Conservation (phyloP, 2,888 invertebrate species). For the Julus scanicus region DNA sequence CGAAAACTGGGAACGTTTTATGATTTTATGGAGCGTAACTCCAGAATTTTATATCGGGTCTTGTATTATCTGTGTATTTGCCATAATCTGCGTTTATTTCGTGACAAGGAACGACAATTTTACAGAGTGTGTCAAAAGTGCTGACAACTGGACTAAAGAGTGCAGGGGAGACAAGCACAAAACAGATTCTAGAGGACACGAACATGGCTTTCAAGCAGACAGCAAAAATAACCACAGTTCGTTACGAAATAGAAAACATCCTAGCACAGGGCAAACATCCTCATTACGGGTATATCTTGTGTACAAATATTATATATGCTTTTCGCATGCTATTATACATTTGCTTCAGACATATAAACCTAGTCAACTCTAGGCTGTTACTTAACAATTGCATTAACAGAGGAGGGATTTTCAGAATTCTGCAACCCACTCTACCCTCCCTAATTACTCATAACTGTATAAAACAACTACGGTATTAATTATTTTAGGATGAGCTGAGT, state of each 20-base stretch:
- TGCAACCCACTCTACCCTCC: too few species aligned
- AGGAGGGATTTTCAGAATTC: too few species aligned
- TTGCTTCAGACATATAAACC: too few species aligned
- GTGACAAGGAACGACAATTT: neutral
- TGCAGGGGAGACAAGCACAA: neutral
- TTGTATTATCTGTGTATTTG: conserved; percentile 48
- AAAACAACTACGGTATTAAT: too few species aligned
- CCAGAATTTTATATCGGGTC: conserved; percentile 55
- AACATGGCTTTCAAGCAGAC: neutral
- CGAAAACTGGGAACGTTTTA: conserved; percentile 54
- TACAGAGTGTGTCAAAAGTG: neutral
- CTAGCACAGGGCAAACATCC: neutral
- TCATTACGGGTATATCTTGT: conserved; percentile 2
- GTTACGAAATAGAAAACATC: neutral
- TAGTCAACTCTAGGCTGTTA: too few species aligned
- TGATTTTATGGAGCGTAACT: conserved; percentile 54
- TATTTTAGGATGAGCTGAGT: neutral
- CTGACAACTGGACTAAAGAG: neutral
- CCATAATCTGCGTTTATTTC: neutral
- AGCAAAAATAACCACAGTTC: neutral
- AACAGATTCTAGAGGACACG: neutral
- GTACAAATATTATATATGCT: neutral
- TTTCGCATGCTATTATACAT: too few species aligned
- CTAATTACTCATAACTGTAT: too few species aligned
- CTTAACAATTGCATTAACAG: too few species aligned